Conservation (phyloP, 2,797 vertebrate species). For the Thalassophryne amazonica region DNA sequence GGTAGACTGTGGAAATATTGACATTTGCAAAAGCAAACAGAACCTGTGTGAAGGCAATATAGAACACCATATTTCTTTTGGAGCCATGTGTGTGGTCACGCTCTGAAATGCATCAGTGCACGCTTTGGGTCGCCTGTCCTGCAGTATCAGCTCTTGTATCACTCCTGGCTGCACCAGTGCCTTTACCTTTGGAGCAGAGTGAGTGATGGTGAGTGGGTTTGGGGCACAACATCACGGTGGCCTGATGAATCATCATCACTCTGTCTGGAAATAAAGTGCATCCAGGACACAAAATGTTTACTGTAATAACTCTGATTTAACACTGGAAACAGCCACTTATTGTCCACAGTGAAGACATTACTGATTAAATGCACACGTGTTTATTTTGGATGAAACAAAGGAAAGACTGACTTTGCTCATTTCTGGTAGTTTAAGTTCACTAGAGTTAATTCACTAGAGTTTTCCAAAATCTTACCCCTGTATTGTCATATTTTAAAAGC, state of each 20-base stretch:
- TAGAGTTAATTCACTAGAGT: too few relatives aligned
- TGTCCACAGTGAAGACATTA: too few relatives aligned
- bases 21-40: conserved; percentile 70
- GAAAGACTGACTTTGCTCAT: too few relatives aligned
- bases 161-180: conserved; percentile 37
- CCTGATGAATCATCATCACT: conserved; percentile 52
- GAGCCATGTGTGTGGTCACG: conserved; percentile 24
- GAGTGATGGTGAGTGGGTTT: conserved; percentile 58
- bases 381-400: too few relatives aligned
- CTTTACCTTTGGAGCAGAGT: conserved; percentile 33
- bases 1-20: conserved; percentile 76
- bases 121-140: conserved; percentile 43
- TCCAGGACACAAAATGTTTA: conserved; percentile 9
- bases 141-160: conserved; percentile 41
- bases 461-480: too few relatives aligned
- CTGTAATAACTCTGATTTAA: too few relatives aligned
- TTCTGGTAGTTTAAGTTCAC: too few relatives aligned
- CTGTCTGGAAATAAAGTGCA: conserved; percentile 40
- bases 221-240: conserved; percentile 50
- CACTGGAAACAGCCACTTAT: too few relatives aligned
- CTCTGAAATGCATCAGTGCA: conserved; percentile 47
- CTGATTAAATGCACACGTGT: too few relatives aligned
- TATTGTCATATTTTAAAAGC: too few relatives aligned
- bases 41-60: conserved; percentile 63
- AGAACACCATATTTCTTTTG: conserved; percentile 46